Evolutionary conservation across 1,140 invertebrate species (phyloP).

Genomic region (Cepaea nemoralis): DNA sequence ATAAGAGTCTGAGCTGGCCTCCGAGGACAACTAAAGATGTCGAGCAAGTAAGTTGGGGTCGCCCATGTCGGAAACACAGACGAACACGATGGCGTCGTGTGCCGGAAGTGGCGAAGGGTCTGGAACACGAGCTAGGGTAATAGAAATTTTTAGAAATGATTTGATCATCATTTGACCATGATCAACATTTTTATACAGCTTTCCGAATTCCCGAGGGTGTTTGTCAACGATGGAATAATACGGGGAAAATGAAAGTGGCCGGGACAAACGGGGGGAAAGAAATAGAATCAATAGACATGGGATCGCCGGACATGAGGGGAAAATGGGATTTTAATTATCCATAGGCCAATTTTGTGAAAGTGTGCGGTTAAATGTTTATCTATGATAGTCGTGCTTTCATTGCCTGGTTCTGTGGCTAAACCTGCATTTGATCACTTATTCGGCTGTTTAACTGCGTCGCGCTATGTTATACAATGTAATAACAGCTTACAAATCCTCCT

Average conservation of each 20-base stretch:
- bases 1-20: not conserved
- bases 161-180: slow-evolving; percentile 15
- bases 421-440: too few relatives aligned
- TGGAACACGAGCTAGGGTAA: not conserved
- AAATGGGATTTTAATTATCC: slow-evolving; percentile 16
- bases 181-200: slow-evolving; percentile 5
- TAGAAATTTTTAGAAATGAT: not conserved
- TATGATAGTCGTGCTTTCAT: too few relatives aligned
- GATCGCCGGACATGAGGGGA: not conserved
- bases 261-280: not conserved
- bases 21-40: not conserved
- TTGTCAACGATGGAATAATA: not conserved
- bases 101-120: slow-evolving; percentile 7
- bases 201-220: not conserved
- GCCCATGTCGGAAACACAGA: not conserved
- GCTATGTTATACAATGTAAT: too few relatives aligned
- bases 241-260: not conserved
- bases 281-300: not conserved
- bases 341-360: not conserved
- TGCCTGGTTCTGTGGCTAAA: too few relatives aligned
- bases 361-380: not conserved
- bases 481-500: too few relatives aligned
- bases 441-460: too few relatives aligned
- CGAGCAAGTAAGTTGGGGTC: not conserved
- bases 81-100: not conserved